Conservation (phyloP, 2,888 invertebrate species). For the Listrodromus nycthemerus region DNA sequence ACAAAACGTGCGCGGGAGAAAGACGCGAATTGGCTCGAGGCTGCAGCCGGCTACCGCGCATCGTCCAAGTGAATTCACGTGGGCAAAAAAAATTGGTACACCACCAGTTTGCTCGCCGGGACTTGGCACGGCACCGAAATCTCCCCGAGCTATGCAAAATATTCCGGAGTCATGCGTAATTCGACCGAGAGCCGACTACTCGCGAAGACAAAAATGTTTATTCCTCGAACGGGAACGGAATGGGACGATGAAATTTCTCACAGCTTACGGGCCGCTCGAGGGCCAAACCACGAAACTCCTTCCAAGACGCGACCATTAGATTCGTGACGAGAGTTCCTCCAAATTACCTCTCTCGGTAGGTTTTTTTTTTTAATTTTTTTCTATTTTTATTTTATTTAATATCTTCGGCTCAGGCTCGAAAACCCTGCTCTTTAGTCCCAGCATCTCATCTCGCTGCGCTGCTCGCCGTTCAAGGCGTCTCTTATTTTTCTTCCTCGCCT, state of each 20-base stretch:
- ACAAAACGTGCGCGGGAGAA: background rate
- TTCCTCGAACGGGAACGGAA: constrained; percentile 19
- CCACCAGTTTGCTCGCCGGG: background rate
- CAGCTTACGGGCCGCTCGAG: constrained; percentile 18
- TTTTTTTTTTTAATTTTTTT: background rate
- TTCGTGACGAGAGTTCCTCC: constrained; percentile 31
- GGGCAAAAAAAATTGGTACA: constrained; percentile 31
- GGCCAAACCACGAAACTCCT: constrained; percentile 21
- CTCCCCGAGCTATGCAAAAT: constrained; percentile 28
- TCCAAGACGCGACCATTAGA: constrained; percentile 48
- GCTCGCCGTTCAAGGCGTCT: background rate
- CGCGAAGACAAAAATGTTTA: constrained; percentile 3
- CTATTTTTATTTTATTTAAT: constrained; percentile 12
- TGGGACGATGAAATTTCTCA: constrained; percentile 44
- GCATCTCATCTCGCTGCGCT: constrained; percentile 1
- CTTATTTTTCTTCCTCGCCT: constrained; percentile 4
- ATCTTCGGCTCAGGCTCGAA: constrained; percentile 10
- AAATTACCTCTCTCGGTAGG: constrained; percentile 38
- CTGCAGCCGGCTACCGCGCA: background rate
- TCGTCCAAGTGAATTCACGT: constrained; percentile 11
- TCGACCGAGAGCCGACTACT: constrained; percentile 16
- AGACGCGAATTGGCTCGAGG: constrained; percentile 1
- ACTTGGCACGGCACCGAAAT: background rate
- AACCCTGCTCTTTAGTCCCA: background rate
- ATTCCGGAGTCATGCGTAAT: constrained; percentile 48